Base-by-base conservation (phyloP, 2,113 vertebrate species). In the Lepidothrix coronata region DNA sequence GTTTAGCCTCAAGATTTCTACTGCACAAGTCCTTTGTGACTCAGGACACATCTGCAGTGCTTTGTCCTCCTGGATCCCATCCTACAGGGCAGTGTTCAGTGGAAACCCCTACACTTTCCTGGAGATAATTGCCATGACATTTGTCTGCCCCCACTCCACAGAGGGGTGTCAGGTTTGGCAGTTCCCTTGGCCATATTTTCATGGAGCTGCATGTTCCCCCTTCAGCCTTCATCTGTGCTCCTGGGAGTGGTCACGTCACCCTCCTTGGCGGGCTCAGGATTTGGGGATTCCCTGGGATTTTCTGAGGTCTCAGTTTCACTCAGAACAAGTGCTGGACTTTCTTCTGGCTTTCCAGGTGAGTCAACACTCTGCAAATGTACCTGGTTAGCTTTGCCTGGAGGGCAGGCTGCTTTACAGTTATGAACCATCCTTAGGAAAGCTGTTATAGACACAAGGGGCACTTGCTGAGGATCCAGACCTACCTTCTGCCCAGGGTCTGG, bases 161-260 rank as follows among this genome's bases (percentile, higher is more conserved):
- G 39, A 65, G 17, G 39, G 19, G 17, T 13, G 25, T 43, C 46
- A 37, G 31, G 8, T 62, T 46, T 62, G 63, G 61, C 17, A 44
- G 6, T 2, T 44, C 28, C 44, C 25, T 73, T 39, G 44, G 49
- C 22, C 4, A 1, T 12, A 5, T 68, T 82, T 61, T 49, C 48
- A 44, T 21, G 54, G 58, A 68, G 27, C 37, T 90, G 21, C 25
- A 1, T 7, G 17, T n/a, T 81, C 63, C 20, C 24, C 44, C 6
- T 52, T 61, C 63, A 87, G 89, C 58, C 43, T 52, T 73, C 49
- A 12, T 55, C 1, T 0, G 35, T 65, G 49, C 4, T n/a, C 39
- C 39, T 66, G 46, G 57, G 30, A 77, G n/a, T 10, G 31, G 16
- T 41, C 35, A 37, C 2, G 0, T 6, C 2, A 0, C 7, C 3